These are phyloP conservation scores for Ectropis crepuscularia DNA, from an alignment of 2,888 invertebrate species.

Conservation along the genomic window DNA sequence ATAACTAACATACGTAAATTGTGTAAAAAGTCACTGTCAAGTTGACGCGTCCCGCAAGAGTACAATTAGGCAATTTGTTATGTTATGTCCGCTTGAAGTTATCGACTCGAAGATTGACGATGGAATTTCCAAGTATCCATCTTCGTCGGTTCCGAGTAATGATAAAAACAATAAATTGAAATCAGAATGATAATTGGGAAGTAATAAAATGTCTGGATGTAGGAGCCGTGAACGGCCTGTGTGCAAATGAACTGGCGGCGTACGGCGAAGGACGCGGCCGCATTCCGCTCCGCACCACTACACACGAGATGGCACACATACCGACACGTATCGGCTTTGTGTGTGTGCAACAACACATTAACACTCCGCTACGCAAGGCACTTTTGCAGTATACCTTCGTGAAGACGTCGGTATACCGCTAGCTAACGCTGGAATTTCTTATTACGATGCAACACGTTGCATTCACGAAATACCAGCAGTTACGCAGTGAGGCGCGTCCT, in stretches of 20 bases:
- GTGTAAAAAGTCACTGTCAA: slow-evolving; percentile 21
- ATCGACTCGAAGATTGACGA: slow-evolving; percentile 26
- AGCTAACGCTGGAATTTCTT: slow-evolving; percentile 67
- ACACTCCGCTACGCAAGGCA: slow-evolving; percentile 67
- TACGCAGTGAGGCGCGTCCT: slow-evolving; percentile 44
- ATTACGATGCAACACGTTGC: slow-evolving; percentile 66
- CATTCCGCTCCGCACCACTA: slow-evolving; percentile 77
- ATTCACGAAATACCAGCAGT: slow-evolving; percentile 60
- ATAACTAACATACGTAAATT: slow-evolving; percentile 22
- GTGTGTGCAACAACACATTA: slow-evolving; percentile 60
- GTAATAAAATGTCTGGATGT: slow-evolving; percentile 69
- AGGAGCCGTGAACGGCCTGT: slow-evolving; percentile 67
- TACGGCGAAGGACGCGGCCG: slow-evolving; percentile 83
- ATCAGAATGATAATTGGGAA: slow-evolving; percentile 72
- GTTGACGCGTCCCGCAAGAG: slow-evolving; percentile 29
- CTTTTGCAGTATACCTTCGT: slow-evolving; percentile 62
- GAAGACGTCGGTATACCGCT: slow-evolving; percentile 61
- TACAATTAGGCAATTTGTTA: slow-evolving; percentile 38
- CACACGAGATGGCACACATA: slow-evolving; percentile 76
- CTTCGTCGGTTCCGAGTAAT: slow-evolving; percentile 39
- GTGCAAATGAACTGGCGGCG: slow-evolving; percentile 80
- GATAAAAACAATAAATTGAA: slow-evolving; percentile 49
- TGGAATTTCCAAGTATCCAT: slow-evolving; percentile 45
- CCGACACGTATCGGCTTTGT: slow-evolving; percentile 62
- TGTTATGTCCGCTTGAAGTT: slow-evolving; percentile 32